phyloP scores from a whole-genome alignment of 2,888 invertebrate species.

The Ormyrus rosae region DNA sequence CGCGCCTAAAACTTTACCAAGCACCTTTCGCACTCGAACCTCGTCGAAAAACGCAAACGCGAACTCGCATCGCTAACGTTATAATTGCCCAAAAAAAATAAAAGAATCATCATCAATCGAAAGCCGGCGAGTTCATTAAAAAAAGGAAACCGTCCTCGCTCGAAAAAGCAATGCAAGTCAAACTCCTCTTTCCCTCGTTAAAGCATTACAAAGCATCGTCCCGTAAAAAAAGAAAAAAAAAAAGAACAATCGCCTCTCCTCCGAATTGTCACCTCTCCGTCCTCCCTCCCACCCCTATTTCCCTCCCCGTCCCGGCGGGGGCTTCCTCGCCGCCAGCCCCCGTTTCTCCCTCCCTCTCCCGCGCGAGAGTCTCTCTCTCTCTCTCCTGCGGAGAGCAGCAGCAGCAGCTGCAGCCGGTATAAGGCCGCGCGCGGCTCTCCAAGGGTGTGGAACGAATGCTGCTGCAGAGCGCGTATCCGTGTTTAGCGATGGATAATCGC shows the following conservation, averaged over 20 bases:
- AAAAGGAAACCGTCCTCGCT: too few species aligned
- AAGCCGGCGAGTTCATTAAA: too few species aligned
- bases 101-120: too few species aligned
- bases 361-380: background rate
- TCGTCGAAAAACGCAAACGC: too few species aligned
- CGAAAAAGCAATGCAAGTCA: too few species aligned
- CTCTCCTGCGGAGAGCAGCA: background rate
- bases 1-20: too few species aligned
- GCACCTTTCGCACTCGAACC: too few species aligned
- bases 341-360: background rate
- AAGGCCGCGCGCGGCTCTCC: background rate
- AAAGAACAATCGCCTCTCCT: background rate
- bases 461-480: constrained; percentile 16
- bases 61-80: too few species aligned
- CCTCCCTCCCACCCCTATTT: background rate
- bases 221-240: too few species aligned
- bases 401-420: background rate
- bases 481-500: constrained; percentile 70
- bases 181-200: too few species aligned
- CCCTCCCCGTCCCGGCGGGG: background rate
- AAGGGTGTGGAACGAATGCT: constrained; percentile 45
- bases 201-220: too few species aligned
- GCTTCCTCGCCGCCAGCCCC: background rate
- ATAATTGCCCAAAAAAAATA: too few species aligned
- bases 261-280: background rate